These are phyloP conservation scores for Chaetodon trifascialis DNA, from an alignment of 2,113 vertebrate species.

Conservation along the genomic window DNA sequence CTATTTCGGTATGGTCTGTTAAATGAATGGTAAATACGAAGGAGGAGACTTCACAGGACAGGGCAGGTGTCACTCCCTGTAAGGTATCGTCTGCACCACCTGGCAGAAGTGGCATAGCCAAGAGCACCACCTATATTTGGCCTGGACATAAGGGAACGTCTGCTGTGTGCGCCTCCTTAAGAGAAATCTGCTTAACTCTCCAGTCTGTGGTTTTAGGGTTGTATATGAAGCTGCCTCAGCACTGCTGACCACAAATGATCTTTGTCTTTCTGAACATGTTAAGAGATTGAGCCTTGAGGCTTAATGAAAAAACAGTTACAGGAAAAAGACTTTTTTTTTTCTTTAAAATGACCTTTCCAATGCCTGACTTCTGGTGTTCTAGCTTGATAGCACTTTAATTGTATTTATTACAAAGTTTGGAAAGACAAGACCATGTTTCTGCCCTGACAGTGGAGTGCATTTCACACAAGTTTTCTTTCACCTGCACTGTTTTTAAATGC, in stretches of 20 bases:
- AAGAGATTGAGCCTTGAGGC: not conserved
- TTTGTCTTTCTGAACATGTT: not conserved
- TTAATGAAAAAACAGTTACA: not conserved
- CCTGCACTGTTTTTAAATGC: not conserved
- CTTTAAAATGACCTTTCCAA: not conserved
- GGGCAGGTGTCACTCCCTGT: constrained; percentile 22
- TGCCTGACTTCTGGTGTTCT: not conserved
- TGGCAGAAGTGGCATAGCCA: constrained; percentile 12
- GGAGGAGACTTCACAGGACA: not conserved
- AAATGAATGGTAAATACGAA: not conserved
- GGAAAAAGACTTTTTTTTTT: not conserved
- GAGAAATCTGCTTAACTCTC: constrained; percentile 37
- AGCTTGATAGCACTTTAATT: not conserved
- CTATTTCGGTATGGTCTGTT: not conserved
- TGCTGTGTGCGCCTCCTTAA: constrained; percentile 25
- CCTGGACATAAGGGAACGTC: not conserved
- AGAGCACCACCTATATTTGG: constrained; percentile 44
- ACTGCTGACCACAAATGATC: not conserved
- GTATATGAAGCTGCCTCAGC: not conserved
- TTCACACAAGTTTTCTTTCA: not conserved
- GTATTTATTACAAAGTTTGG: not conserved
- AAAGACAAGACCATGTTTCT: not conserved
- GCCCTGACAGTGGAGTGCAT: not conserved
- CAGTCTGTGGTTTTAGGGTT: not conserved
- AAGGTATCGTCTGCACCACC: constrained; percentile 30